These are phyloP conservation scores for Hemiprocne comata DNA, from an alignment of 2,113 vertebrate genomes.

Conservation along the genomic window DNA sequence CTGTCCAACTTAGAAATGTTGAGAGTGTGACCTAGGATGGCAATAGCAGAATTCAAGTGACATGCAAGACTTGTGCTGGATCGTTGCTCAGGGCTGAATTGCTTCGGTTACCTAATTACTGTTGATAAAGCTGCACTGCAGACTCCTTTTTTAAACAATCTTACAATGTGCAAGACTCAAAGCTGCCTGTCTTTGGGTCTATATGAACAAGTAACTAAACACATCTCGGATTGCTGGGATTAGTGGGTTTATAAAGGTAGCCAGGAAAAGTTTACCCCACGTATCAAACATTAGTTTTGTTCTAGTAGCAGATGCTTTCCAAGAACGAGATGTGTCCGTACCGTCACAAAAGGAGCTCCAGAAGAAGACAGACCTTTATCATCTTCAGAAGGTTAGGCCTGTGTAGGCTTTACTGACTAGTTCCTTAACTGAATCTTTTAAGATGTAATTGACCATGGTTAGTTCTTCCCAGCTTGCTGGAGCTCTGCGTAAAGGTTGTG, in stretches of 20 bases:
- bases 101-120: not conserved
- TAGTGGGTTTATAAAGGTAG: not conserved
- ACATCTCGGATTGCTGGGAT: not conserved
- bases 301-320: conserved; percentile 59
- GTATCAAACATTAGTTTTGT: conserved; percentile 36
- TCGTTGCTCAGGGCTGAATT: not conserved
- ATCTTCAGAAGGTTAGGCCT: conserved; percentile 90
- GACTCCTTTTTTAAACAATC: not conserved
- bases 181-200: not conserved
- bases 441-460: not conserved
- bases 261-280: not conserved
- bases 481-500: not conserved
- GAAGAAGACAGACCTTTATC: conserved; percentile 93
- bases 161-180: not conserved
- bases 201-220: not conserved
- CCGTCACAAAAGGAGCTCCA: conserved; percentile 83
- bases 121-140: not conserved
- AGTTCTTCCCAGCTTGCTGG: conserved; percentile 8
- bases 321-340: conserved; percentile 71
- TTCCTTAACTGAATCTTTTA: not conserved
- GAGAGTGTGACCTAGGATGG: not conserved
- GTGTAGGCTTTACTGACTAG: not conserved
- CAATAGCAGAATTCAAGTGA: not conserved
- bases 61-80: not conserved
- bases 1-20: not conserved